A percentile compares a stretch with the other conserved stretches of the same genome.
These are phyloP conservation scores for human DNA, from an alignment of 2,113 vertebrate genomes.

Conservation along the genomic window GRCh38 chr21:26983001-26983500, in stretches of 20 bases:
- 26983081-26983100: background rate
- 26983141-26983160: background rate
- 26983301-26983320: background rate
- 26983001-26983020: background rate
- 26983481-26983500: too few relatives aligned
- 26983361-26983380: background rate
- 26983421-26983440: too few relatives aligned
- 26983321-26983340: background rate
- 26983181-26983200: background rate
- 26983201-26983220: background rate
- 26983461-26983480: too few relatives aligned
- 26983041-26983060: background rate
- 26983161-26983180: background rate
- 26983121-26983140: background rate
- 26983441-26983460: too few relatives aligned
- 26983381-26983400: too few relatives aligned
- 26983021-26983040: background rate
- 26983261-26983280: background rate
- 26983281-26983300: background rate
- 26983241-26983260: background rate
- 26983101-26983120: background rate
- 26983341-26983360: background rate
- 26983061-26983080: background rate
- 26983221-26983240: fast-evolving
- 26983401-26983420: too few relatives aligned